These are phyloP conservation scores for Callinectes sapidus DNA, from an alignment of 2,888 invertebrate species.

Conservation along the genomic window DNA sequence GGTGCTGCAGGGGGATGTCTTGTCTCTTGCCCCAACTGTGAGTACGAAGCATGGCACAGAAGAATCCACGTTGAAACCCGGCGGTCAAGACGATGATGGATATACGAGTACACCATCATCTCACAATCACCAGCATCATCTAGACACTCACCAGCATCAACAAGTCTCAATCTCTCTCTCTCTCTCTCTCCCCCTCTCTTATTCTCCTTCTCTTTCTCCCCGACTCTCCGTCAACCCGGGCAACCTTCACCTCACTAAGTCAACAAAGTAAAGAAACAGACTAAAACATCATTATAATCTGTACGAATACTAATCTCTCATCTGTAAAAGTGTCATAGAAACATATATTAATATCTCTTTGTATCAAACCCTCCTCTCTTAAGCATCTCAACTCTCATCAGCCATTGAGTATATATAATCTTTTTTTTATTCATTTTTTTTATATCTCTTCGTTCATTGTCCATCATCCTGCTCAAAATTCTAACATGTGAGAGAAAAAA, in stretches of 20 bases:
- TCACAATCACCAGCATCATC: constrained; percentile 55
- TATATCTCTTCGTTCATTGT: not conserved
- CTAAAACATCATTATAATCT: constrained; percentile 37
- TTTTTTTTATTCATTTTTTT: not conserved
- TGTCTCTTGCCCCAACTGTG: constrained; percentile 26
- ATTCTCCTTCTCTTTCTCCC: not conserved
- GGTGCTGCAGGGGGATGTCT: not conserved
- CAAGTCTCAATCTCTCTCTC: constrained; percentile 33
- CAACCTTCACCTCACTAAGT: constrained; percentile 19
- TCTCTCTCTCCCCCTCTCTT: not conserved
- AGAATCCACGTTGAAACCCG: constrained; percentile 66
- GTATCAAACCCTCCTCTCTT: constrained; percentile 22
- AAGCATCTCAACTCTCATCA: constrained; percentile 1
- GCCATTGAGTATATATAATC: constrained; percentile 1
- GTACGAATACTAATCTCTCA: constrained; percentile 34
- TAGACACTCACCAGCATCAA: constrained; percentile 42
- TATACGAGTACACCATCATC: constrained; percentile 34
- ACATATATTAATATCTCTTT: constrained; percentile 35
- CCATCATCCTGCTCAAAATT: not conserved
- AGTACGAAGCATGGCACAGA: constrained; percentile 67
- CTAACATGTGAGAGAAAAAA: not conserved
- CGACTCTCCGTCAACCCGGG: constrained; percentile 6
- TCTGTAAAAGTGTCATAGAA: constrained; percentile 33
- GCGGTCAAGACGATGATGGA: constrained; percentile 43
- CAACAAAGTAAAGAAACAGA: constrained; percentile 26